These are phyloP conservation scores for Lycorma delicatula DNA, from an alignment of 1,140 invertebrate genomes.

Conservation along the genomic window DNA sequence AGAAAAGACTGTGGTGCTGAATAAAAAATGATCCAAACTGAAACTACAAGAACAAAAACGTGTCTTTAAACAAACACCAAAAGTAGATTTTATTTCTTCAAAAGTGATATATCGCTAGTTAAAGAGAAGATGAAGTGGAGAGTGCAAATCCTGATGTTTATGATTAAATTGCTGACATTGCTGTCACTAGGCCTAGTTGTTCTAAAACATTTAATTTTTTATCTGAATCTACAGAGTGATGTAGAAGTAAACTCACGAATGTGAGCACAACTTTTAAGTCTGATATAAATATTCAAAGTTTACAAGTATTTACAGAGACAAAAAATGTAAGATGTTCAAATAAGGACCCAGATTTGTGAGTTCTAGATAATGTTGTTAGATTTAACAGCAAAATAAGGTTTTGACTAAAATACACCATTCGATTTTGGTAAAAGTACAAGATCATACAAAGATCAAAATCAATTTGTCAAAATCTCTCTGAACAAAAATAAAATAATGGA, in stretches of 20 bases:
- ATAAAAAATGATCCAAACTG: slow-evolving; percentile 10
- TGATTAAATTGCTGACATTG: not conserved
- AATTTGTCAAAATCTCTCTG: slow-evolving; percentile 24
- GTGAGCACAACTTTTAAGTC: too few relatives aligned
- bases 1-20: too few relatives aligned
- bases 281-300: too few relatives aligned
- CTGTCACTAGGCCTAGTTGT: not conserved
- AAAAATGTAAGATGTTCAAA: not conserved
- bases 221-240: not conserved
- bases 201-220: not conserved
- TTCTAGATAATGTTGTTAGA: slow-evolving; percentile 17
- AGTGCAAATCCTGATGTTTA: not conserved
- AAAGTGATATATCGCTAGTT: too few relatives aligned
- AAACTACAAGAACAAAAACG: slow-evolving; percentile 16
- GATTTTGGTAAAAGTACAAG: slow-evolving; percentile 23
- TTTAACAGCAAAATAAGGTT: slow-evolving; percentile 19
- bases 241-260: not conserved
- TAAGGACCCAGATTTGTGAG: slow-evolving; percentile 23
- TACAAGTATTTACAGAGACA: too few relatives aligned
- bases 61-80: slow-evolving; percentile 7
- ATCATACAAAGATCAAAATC: slow-evolving; percentile 9
- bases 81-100: slow-evolving; percentile 14
- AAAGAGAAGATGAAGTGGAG: not conserved
- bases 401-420: slow-evolving; percentile 22
- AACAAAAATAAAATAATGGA: slow-evolving; percentile 25